Conservation (phyloP, 2,797 vertebrate species). For the Orientallactaga sibirica region DNA sequence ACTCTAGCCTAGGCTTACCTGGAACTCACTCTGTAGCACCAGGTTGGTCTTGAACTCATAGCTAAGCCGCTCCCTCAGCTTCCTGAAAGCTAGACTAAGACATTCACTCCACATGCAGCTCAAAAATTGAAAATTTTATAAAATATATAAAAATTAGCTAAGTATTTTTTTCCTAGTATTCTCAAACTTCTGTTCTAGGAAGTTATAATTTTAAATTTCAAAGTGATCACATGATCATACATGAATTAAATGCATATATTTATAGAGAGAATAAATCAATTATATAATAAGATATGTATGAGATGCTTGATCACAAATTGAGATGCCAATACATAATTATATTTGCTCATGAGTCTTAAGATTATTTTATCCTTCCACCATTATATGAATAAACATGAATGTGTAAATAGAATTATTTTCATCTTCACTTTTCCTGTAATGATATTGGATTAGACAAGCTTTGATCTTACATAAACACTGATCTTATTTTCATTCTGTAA, state of each 20-base stretch:
- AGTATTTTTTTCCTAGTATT: neutral
- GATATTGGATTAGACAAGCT: neutral
- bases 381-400: constrained; percentile 8
- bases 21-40: too few relatives aligned
- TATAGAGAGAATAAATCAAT: neutral
- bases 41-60: too few relatives aligned
- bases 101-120: too few relatives aligned
- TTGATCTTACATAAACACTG: neutral
- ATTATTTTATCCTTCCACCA: constrained; percentile 36
- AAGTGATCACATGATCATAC: neutral
- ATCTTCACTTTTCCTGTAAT: neutral
- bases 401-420: neutral
- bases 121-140: neutral
- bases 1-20: too few relatives aligned
- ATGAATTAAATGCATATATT: neutral
- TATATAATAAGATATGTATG: constrained; percentile 14
- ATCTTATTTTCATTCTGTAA: neutral
- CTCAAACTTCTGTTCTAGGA: constrained; percentile 2
- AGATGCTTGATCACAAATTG: neutral
- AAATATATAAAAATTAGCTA: neutral
- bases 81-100: too few relatives aligned
- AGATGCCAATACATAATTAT: constrained; percentile 28
- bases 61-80: too few relatives aligned
- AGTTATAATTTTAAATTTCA: constrained; percentile 31
- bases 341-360: constrained; percentile 14